Conservation (phyloP, 23 tunicate species). For the Ciona savignyi region DNA sequence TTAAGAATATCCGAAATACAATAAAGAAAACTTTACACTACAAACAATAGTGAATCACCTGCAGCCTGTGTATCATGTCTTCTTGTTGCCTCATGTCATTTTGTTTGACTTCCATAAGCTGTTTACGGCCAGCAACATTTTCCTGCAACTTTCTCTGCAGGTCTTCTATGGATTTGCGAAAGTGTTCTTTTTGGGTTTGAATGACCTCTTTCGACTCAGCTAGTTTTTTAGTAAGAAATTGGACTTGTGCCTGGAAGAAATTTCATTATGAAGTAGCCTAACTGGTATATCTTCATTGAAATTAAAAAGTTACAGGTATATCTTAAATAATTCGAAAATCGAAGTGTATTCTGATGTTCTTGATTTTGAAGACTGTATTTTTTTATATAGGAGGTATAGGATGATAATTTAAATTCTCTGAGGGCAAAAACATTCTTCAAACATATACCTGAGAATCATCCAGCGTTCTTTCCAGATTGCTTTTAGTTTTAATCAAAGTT, state of each 20-base stretch:
- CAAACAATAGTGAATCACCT: too few relatives aligned
- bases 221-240: constrained; percentile 50
- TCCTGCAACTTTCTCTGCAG: constrained; percentile 69
- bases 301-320: too few relatives aligned
- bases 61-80: constrained; percentile 62
- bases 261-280: background rate
- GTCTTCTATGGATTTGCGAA: constrained; percentile 70
- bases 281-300: too few relatives aligned
- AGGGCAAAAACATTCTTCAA: background rate
- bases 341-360: too few relatives aligned
- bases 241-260: constrained; percentile 50
- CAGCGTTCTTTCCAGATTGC: constrained; percentile 56
- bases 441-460: constrained; percentile 63
- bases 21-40: background rate
- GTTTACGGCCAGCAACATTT: constrained; percentile 67
- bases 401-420: background rate
- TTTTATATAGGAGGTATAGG: background rate
- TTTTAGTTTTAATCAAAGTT: constrained; percentile 36
- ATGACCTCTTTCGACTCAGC: constrained; percentile 38
- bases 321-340: too few relatives aligned
- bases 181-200: constrained; percentile 64
- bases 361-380: background rate
- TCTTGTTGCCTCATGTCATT: constrained; percentile 75
- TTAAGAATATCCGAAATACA: background rate
- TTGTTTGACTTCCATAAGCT: constrained; percentile 56